These are phyloP conservation scores for Pogonomyrmex barbatus DNA, from an alignment of 1,140 invertebrate species.

Conservation along the genomic window DNA sequence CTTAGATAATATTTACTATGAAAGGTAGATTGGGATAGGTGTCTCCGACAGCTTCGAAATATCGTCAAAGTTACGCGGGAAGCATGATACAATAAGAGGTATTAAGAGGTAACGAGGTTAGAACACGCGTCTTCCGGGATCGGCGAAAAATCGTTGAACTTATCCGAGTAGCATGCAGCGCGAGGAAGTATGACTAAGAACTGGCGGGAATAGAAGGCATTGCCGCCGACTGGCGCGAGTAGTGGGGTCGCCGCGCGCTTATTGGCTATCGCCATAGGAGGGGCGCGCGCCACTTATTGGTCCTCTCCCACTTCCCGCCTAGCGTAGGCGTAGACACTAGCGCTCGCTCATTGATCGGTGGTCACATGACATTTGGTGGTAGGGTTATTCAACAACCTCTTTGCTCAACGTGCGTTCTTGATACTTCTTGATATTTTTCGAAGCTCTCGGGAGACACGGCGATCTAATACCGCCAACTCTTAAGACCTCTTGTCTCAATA, in stretches of 20 bases:
- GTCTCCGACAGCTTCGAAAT: slow-evolving; percentile 1
- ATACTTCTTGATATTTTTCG: slow-evolving; percentile 1
- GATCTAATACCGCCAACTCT: neutral
- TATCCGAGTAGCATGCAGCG: neutral
- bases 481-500: neutral
- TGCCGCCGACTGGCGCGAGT: too few species aligned
- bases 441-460: slow-evolving; percentile 8
- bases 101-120: slow-evolving; percentile 4
- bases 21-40: neutral
- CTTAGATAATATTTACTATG: neutral
- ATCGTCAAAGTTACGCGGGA: neutral
- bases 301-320: too few species aligned
- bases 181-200: neutral
- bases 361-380: too few species aligned
- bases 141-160: slow-evolving; percentile 27
- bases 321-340: too few species aligned
- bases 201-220: too few species aligned
- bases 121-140: neutral
- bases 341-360: too few species aligned
- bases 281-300: too few species aligned
- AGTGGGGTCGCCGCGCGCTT: too few species aligned
- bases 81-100: neutral
- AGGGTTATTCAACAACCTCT: neutral
- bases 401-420: neutral
- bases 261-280: too few species aligned